Percentiles rank a stretch among this genome's conserved stretches.
Evolutionary conservation across 2,113 vertebrate species (phyloP).

Genomic region (Nothocercus nigrocapillus): DNA sequence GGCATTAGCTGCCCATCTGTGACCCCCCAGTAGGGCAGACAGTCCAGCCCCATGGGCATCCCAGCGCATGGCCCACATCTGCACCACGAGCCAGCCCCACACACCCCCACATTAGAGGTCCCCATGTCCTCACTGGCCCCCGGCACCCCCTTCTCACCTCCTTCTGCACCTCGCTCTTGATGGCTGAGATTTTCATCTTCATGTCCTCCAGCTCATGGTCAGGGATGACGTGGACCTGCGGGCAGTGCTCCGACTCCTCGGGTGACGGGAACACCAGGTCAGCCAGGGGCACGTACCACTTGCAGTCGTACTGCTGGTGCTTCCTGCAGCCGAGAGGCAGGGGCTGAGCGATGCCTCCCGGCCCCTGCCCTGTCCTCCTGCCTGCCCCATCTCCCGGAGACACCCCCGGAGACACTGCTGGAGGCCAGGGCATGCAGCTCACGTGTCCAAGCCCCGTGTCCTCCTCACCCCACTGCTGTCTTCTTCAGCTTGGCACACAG

Average conservation of each 20-base stretch:
- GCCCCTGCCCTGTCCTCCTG: too few species aligned
- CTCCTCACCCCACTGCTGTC: conserved; percentile 87
- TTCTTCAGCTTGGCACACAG: conserved; percentile 99
- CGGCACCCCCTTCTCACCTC: conserved; percentile 80
- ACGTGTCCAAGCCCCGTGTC: accelerated
- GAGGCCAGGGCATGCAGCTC: not conserved
- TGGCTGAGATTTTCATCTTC: conserved; percentile 96
- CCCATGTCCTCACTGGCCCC: not conserved
- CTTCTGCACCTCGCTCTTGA: conserved; percentile 97
- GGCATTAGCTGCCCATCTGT: not conserved
- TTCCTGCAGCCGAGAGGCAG: conserved; percentile 60
- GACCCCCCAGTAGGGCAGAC: not conserved
- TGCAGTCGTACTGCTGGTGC: conserved; percentile 98
- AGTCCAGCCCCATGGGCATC: not conserved
- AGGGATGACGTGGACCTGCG: conserved; percentile 90
- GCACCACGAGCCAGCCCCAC: too few species aligned
- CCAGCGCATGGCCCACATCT: not conserved
- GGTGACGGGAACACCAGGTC: conserved; percentile 92
- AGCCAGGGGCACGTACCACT: conserved; percentile 97
- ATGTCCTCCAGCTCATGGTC: conserved; percentile 98
- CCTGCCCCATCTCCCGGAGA: accelerated
- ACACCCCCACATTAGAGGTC: not conserved
- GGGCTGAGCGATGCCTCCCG: not conserved
- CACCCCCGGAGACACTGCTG: accelerated
- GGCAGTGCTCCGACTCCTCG: conserved; percentile 91